A percentile compares a stretch with the other conserved stretches of the same genome.
These are phyloP conservation scores for Celastrina argiolus DNA, from an alignment of 2,888 invertebrate genomes.

Conservation along the genomic window DNA sequence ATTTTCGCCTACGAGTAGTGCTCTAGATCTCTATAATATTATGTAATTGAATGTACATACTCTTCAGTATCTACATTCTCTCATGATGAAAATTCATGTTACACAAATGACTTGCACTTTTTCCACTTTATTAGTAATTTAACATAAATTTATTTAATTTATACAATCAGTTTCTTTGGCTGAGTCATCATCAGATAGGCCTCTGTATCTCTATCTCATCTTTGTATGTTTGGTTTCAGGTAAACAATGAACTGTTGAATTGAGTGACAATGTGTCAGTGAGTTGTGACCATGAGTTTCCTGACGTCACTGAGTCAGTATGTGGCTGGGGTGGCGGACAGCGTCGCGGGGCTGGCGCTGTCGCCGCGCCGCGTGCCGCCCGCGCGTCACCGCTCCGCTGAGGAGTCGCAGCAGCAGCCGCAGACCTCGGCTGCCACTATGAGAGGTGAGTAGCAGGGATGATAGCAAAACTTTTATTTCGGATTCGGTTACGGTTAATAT, in stretches of 20 bases:
- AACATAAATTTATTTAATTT: no score
- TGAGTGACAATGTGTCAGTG: conserved; percentile 26
- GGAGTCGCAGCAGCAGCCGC: conserved; percentile 62
- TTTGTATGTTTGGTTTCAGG: background rate
- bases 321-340: conserved; percentile 91
- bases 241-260: conserved; percentile 14
- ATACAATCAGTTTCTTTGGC: no score
- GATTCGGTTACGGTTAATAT: background rate
- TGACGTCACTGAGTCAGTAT: conserved; percentile 90
- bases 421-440: conserved; percentile 41
- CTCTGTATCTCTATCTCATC: no score
- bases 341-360: conserved; percentile 87
- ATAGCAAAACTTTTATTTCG: background rate
- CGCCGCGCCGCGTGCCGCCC: conserved; percentile 85
- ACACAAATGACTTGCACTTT: no score
- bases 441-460: conserved; percentile 32
- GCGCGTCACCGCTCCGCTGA: conserved; percentile 82
- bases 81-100: no score
- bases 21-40: no score
- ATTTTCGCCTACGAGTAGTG: no score
- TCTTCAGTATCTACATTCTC: no score
- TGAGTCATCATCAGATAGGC: no score
- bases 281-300: conserved; percentile 84
- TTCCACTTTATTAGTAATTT: no score
- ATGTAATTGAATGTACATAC: no score